phyloP scores from a whole-genome alignment of 2,888 invertebrate species.

The Amiota communis region DNA sequence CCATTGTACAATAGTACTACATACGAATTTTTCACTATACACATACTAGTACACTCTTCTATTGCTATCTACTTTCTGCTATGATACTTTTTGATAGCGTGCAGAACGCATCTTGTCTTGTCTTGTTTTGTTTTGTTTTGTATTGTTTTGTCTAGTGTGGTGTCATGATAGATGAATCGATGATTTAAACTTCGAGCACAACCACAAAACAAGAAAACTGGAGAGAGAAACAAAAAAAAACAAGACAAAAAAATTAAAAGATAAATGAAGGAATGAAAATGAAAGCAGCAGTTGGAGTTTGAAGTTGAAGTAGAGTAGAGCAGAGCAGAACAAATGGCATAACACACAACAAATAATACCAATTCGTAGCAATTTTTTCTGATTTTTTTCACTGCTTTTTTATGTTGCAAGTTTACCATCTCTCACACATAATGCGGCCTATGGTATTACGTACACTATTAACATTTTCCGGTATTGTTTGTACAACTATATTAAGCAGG shows the following conservation, averaged over 20 bases:
- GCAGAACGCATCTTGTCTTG: background rate
- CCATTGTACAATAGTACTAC: no score
- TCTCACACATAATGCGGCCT: background rate
- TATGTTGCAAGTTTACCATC: background rate
- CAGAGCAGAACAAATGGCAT: constrained; percentile 49
- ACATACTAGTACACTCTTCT: no score
- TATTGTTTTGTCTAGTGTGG: background rate
- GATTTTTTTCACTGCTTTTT: constrained; percentile 4
- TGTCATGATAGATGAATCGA: constrained; percentile 55
- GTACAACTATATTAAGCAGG: no score
- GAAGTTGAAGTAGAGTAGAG: background rate
- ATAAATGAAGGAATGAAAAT: background rate
- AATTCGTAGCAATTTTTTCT: constrained; percentile 50
- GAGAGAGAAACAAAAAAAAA: no score
- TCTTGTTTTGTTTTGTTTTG: background rate
- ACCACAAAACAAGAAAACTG: constrained; percentile 15
- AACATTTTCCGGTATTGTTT: no score
- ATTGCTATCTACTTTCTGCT: no score
- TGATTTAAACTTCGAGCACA: constrained; percentile 55
- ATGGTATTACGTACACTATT: background rate
- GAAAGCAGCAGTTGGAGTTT: background rate
- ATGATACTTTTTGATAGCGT: no score
- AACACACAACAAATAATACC: constrained; percentile 56
- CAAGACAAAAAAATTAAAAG: background rate
- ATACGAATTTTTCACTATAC: no score